phyloP scores from a whole-genome alignment of 2,888 invertebrate species.

The Trichogramma dendrolimi region DNA sequence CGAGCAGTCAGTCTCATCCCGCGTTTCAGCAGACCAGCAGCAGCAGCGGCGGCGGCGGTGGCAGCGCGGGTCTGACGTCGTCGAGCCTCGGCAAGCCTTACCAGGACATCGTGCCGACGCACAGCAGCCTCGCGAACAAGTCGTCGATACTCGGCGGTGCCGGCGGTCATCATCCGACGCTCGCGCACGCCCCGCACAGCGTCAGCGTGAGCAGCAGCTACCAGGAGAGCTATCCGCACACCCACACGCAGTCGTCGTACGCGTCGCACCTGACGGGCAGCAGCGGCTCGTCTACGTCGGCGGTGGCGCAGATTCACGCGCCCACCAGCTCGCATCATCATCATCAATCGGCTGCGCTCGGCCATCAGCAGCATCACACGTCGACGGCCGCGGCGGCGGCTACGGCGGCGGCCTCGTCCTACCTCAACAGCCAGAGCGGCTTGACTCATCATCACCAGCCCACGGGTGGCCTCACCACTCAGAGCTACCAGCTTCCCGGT shows the following conservation, averaged over 20 bases:
- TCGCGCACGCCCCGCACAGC: not conserved
- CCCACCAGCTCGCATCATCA: not conserved
- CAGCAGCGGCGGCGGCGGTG: slow-evolving; percentile 45
- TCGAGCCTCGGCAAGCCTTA: not conserved
- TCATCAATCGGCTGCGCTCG: slow-evolving; percentile 32
- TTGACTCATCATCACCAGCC: slow-evolving; percentile 47
- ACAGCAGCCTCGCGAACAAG: slow-evolving; percentile 11
- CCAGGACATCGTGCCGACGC: slow-evolving; percentile 8
- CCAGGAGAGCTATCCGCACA: slow-evolving; percentile 54
- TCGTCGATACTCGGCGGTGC: no score
- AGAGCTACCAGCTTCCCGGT: slow-evolving; percentile 46
- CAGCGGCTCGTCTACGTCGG: slow-evolving; percentile 31
- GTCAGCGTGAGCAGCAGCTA: slow-evolving; percentile 42
- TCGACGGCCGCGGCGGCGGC: slow-evolving; percentile 36
- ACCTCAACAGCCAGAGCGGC: slow-evolving; percentile 43
- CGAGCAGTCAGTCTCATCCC: slow-evolving; percentile 48
- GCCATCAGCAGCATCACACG: slow-evolving; percentile 30
- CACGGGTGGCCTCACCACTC: slow-evolving; percentile 28
- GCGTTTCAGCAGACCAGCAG: slow-evolving; percentile 48
- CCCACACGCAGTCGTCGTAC: slow-evolving; percentile 53
- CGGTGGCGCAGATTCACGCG: not conserved
- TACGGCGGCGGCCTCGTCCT: not conserved
- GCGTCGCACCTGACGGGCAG: slow-evolving; percentile 42
- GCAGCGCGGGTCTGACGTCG: not conserved
- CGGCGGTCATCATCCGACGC: no score